Conservation (phyloP, 2,797 vertebrate species). For the Enteromius argenteus region DNA sequence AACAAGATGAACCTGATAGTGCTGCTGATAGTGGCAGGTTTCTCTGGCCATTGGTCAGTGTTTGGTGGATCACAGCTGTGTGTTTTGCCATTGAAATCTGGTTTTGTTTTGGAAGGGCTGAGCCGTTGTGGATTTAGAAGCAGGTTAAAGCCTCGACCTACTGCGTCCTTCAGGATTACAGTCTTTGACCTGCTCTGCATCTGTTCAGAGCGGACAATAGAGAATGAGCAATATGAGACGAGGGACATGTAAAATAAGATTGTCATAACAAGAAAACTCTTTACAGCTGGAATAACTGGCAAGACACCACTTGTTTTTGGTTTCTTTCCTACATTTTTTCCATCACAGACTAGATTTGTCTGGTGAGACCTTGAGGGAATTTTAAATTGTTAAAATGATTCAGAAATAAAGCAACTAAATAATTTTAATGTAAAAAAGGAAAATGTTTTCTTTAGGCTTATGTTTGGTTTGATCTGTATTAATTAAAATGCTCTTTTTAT, state of each 20-base stretch:
- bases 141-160: conserved; percentile 28
- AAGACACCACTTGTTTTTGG: neutral
- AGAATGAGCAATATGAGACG: neutral
- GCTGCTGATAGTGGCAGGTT: neutral
- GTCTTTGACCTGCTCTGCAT: conserved; percentile 1
- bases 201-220: conserved; percentile 9
- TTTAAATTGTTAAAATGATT: neutral
- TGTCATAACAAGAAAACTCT: conserved; percentile 6
- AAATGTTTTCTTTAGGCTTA: neutral
- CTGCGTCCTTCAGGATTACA: conserved; percentile 6
- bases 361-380: neutral
- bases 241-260: neutral
- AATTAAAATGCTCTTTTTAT: neutral
- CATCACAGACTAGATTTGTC: neutral
- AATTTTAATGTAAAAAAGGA: neutral
- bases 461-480: neutral
- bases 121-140: neutral
- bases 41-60: neutral
- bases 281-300: conserved; percentile 16
- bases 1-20: conserved; percentile 4
- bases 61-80: conserved; percentile 12
- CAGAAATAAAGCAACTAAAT: neutral
- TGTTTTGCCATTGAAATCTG: neutral
- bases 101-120: conserved; percentile 8
- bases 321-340: neutral